Evolutionary conservation across 2,888 invertebrate genomes (phyloP).

Genomic region (Drosophila yooni): DNA sequence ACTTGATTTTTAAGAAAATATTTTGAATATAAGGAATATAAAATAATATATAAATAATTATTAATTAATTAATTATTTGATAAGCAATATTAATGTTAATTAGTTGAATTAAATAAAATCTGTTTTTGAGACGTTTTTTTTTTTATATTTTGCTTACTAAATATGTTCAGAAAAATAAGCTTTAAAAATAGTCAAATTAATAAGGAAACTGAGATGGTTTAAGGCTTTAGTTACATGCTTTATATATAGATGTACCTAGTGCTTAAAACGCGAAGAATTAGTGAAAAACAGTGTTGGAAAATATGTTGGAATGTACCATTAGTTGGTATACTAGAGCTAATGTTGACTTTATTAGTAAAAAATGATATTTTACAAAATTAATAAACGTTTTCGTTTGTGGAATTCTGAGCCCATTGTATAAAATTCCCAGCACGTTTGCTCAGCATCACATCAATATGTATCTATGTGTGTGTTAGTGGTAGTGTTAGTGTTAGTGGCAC

Average conservation of each 20-base stretch:
- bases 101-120: neutral
- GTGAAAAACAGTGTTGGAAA: rapidly evolving
- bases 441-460: constrained; percentile 23
- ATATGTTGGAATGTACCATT: rapidly evolving
- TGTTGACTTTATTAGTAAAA: neutral
- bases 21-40: neutral
- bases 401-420: constrained; percentile 30
- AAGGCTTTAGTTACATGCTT: neutral
- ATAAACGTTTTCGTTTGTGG: neutral
- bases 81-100: neutral
- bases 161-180: no score
- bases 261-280: neutral
- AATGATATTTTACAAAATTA: neutral
- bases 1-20: neutral
- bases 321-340: neutral
- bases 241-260: neutral
- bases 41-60: neutral
- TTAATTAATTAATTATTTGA: neutral
- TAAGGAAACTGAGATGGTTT: no score
- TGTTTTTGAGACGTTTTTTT: neutral
- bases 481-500: constrained; percentile 13
- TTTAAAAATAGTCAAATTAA: no score
- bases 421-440: constrained; percentile 30
- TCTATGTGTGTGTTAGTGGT: constrained; percentile 21
- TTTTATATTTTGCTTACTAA: no score